A percentile compares a stretch with the other conserved stretches of the same genome.
These are phyloP conservation scores for Mimumesa dahlbomi DNA, from an alignment of 2,888 invertebrate species.

Conservation along the genomic window DNA sequence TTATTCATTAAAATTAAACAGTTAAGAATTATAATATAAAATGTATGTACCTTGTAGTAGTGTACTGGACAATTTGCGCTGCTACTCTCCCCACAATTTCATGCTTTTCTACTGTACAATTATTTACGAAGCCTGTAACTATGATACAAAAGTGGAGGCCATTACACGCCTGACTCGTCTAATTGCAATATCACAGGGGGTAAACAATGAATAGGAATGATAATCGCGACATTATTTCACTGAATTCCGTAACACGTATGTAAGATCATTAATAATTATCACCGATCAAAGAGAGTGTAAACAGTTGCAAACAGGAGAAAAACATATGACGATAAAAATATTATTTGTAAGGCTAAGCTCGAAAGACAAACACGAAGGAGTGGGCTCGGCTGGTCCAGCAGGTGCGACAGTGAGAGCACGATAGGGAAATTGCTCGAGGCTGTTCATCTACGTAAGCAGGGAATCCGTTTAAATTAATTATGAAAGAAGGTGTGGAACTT, in stretches of 20 bases:
- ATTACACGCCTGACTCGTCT: too few relatives aligned
- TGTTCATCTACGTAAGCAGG: slow-evolving; percentile 41
- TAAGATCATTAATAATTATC: too few relatives aligned
- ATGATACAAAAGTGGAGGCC: too few relatives aligned
- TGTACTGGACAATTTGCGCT: too few relatives aligned
- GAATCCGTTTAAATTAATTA: slow-evolving; percentile 70
- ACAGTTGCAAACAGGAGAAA: slow-evolving; percentile 1
- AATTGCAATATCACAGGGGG: too few relatives aligned
- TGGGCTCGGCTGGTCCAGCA: neutral
- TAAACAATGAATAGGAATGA: neutral
- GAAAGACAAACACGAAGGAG: slow-evolving; percentile 8
- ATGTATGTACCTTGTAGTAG: too few relatives aligned
- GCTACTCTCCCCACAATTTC: too few relatives aligned
- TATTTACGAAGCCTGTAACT: too few relatives aligned
- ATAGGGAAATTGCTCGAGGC: slow-evolving; percentile 21
- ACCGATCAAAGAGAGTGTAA: neutral
- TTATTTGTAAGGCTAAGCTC: neutral
- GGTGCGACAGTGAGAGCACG: slow-evolving; percentile 11
- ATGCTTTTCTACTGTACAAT: too few relatives aligned
- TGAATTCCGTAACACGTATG: neutral
- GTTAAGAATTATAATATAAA: too few relatives aligned
- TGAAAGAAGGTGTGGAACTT: slow-evolving; percentile 77
- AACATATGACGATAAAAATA: neutral
- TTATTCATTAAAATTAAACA: too few relatives aligned
- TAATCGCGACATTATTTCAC: neutral